Evolutionary conservation across 2,797 vertebrate species (phyloP), one percentile per base, ranked within the genome.

Genomic region (Cyclopterus lumpus): DNA sequence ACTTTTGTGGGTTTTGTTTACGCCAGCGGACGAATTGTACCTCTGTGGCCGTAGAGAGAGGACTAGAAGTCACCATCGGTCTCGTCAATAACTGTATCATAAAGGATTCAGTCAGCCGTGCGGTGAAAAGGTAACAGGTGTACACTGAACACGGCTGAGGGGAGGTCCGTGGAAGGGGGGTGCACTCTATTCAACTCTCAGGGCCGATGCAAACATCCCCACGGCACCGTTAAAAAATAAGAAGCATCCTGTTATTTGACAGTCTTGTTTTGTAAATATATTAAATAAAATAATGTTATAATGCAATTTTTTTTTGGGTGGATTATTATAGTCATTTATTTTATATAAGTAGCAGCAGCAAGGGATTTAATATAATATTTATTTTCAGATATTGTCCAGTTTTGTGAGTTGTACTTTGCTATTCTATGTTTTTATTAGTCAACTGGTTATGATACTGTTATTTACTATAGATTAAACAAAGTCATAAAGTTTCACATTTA

Each of bases 211-310:
- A 77, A 67, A 82, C 38, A 71, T 49, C 67, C 62, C 78, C 79
- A 75, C 57, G 48, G n/a, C 61, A 73, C 34, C 0, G n/a, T 71
- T 59, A 38, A 60, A 71, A 75, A 62, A 48, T 38, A 42, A 57
- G 24, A 71, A 61, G n/a, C 40, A 79, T 66, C 69, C 58, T 69
- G 34, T 60, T 63, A 44, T 85, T 66, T 77, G 77, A 82, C 76
- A 73, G 55, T 62, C 72, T 78, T 79, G 53, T 79, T 87, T 85
- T 91, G 89, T 91, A 90, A 88, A 92, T 90, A 82, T 79, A 77
- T 74, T 5, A 68, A 93, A 87, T 90, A 87, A 92, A 87, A 63
- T 67, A 64, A 85, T 75, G 38, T 81, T 80, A 73, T 71, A 57
- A 72, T 71, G 18, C 49, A 75, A 71, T 1, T 1, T 8, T 42